Evolutionary conservation across 1,140 invertebrate species (phyloP), one percentile per base, ranked within the genome.

Genomic region (Procambarus clarkii): DNA sequence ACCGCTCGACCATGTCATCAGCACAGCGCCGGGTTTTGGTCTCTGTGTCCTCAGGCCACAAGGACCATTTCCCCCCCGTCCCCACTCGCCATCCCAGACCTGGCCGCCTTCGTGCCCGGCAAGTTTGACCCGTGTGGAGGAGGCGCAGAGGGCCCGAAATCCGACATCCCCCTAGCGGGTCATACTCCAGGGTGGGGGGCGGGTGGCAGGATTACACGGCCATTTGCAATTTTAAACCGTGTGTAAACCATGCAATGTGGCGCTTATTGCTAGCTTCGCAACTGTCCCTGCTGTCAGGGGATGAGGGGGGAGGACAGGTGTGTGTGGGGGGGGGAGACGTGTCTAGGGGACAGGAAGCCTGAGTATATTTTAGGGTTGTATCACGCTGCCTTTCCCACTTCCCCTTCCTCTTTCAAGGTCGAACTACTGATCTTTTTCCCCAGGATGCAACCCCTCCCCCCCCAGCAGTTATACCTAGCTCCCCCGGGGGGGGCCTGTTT

Each of bases 221-320:
- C 21, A 54, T 54, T 54, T 82, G 54, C 80, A 82, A 82, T 82
- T 82, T 82, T 82, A 82, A 60, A 82, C 50, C 58, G 34, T 44
- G 80, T 82, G 80, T 58, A 82, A 82, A 82, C 50, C 60, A 76
- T 50, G 24, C 69, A 86, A 54, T 50, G 69, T 50, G 48, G 83
- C 60, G 24, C 18, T 74, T 86, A 74, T 86, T 86, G 71, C 45
- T 69, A 46, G 46, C 21, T 11, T 11, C 60, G 81, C n/a, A 18
- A 64, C 44, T 69, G 81, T 64, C 15, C 44, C 24, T 54, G 34
- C 48, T 34, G 44, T n/a, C 58, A 15, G 60, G 18, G 60, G 60
- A 15, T 15, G 7, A 64, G 9, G 60, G 60, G 15, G 18, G 60
- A 21, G n/a, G 60, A 2, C 0, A 69, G 60, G 21, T 69, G 60